Conservation (phyloP, 53 echinoderm and acorn worm species). For the Hippasteria phrygiana region DNA sequence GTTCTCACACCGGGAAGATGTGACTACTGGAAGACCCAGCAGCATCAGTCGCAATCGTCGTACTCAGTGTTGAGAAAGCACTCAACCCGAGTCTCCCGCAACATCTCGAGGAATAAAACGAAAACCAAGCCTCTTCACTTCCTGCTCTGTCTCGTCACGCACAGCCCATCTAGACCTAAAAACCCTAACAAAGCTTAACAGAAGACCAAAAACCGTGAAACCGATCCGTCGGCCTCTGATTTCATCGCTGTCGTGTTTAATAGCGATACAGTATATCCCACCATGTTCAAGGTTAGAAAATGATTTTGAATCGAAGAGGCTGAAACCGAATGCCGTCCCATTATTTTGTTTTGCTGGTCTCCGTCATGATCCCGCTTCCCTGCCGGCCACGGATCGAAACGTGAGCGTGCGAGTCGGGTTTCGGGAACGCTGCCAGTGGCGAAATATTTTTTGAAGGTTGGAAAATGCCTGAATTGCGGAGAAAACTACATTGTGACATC, state of each 20-base stretch:
- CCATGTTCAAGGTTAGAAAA: neutral
- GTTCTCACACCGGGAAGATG: no score
- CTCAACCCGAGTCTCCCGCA: no score
- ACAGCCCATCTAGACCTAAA: no score
- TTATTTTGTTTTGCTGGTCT: no score
- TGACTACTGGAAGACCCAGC: no score
- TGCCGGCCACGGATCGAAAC: neutral
- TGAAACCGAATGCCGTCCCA: neutral
- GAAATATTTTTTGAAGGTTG: constrained; percentile 1
- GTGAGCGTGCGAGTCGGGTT: neutral
- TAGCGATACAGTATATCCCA: neutral
- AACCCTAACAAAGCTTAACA: no score
- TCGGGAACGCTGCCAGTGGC: neutral
- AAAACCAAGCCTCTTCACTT: no score
- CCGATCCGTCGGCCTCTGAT: neutral
- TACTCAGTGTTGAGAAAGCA: no score
- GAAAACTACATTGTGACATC: neutral
- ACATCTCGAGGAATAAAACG: no score
- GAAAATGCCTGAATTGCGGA: neutral
- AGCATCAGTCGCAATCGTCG: no score
- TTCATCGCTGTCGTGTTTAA: neutral
- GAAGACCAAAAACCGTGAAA: neutral
- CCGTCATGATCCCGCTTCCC: neutral
- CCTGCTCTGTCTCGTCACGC: no score
- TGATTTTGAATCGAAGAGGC: neutral